Evolutionary conservation across 2,797 vertebrate species (phyloP).

Genomic region (Lagorchestes hirsutus): DNA sequence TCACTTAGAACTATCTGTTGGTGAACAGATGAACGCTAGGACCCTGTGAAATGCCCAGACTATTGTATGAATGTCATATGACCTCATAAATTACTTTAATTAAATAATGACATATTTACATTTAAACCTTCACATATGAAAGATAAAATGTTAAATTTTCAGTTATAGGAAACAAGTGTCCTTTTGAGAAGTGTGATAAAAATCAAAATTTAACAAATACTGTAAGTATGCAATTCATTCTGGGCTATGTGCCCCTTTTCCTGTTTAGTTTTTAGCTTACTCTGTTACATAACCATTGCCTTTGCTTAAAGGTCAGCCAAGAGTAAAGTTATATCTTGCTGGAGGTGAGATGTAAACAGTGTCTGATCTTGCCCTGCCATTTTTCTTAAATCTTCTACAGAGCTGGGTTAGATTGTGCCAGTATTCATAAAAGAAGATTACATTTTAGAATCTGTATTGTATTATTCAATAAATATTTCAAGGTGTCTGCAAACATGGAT

Average conservation of each 20-base stretch:
- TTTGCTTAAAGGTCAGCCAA: conserved; percentile 83
- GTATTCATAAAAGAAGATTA: conserved; percentile 82
- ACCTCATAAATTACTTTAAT: conserved; percentile 58
- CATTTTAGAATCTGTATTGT: conserved; percentile 82
- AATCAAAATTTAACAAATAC: conserved; percentile 77
- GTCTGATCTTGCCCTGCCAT: conserved; percentile 78
- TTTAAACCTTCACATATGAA: conserved; percentile 68
- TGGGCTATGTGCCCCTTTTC: conserved; percentile 69
- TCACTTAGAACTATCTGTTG: conserved; percentile 62
- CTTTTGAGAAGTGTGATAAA: conserved; percentile 77
- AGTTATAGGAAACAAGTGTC: conserved; percentile 70
- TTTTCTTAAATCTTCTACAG: conserved; percentile 81
- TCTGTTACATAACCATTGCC: conserved; percentile 78
- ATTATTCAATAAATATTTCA: conserved; percentile 85
- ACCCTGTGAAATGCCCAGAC: conserved; percentile 51
- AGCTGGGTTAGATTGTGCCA: conserved; percentile 70
- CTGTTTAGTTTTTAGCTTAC: conserved; percentile 82
- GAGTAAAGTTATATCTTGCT: conserved; percentile 82
- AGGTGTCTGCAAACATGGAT: conserved; percentile 81
- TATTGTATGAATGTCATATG: conserved; percentile 50
- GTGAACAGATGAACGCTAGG: neutral
- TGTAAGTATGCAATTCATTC: conserved; percentile 76
- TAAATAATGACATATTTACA: conserved; percentile 73
- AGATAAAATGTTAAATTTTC: conserved; percentile 74
- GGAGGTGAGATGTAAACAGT: conserved; percentile 83